Evolutionary conservation across 1,140 invertebrate genomes (phyloP).

Genomic region (Heliconius congener): DNA sequence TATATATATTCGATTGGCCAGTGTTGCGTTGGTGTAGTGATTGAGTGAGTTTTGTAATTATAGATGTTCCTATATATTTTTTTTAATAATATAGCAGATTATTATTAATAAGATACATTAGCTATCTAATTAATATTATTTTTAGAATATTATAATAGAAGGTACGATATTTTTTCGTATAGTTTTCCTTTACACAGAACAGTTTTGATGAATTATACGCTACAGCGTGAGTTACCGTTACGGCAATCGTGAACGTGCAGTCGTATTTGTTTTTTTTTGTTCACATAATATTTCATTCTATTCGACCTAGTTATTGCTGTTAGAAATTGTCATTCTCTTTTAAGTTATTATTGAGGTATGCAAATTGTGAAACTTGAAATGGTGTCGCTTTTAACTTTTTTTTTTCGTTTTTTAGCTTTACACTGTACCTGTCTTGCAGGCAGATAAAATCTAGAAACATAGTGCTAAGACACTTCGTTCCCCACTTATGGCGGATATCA

Average conservation of each 20-base stretch:
- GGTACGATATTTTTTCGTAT: background rate
- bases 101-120: too few species aligned
- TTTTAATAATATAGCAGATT: too few species aligned
- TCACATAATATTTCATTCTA: slow-evolving; percentile 14
- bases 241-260: slow-evolving; percentile 1
- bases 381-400: background rate
- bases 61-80: too few species aligned
- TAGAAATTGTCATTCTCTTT: background rate
- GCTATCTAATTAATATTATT: background rate
- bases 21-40: background rate
- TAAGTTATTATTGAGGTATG: background rate
- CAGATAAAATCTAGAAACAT: background rate
- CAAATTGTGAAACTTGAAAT: background rate
- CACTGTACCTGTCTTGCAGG: background rate
- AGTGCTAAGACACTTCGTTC: background rate
- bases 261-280: slow-evolving; percentile 13
- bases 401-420: background rate
- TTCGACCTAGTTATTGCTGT: slow-evolving; percentile 9
- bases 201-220: slow-evolving; percentile 6
- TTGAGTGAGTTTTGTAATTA: too few species aligned
- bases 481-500: background rate
- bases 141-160: background rate
- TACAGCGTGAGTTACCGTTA: slow-evolving; percentile 12
- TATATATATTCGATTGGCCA: background rate
- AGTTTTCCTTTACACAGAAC: background rate